A percentile compares a stretch with the other conserved stretches of the same genome.
phyloP scores from a whole-genome alignment of 2,797 vertebrate species.

The Arctocebus calabarensis region DNA sequence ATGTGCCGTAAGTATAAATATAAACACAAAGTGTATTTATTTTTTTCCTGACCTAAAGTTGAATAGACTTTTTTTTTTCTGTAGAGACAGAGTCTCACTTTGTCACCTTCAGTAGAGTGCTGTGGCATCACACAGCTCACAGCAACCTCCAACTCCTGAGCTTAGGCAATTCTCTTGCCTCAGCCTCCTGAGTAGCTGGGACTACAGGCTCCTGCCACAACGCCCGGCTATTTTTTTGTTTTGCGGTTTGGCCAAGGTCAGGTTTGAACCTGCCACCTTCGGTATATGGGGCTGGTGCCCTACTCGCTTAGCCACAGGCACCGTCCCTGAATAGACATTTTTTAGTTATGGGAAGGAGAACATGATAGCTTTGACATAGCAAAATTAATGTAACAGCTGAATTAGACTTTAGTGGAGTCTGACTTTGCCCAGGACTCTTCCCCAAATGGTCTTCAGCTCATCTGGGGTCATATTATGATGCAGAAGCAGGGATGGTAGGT shows the following conservation, averaged over 20 bases:
- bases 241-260: too few species aligned
- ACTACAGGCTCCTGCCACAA: too few species aligned
- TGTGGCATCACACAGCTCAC: too few species aligned
- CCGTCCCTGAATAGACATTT: conserved; percentile 10
- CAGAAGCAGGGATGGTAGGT: neutral
- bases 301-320: too few species aligned
- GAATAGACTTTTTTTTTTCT: conserved; percentile 23
- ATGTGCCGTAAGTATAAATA: neutral
- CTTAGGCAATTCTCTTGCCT: too few species aligned
- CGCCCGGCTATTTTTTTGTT: too few species aligned
- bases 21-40: neutral
- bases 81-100: too few species aligned
- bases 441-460: neutral
- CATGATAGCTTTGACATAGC: neutral
- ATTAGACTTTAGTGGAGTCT: neutral
- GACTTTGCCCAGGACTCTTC: neutral
- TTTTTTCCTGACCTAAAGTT: neutral
- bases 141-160: too few species aligned
- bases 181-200: too few species aligned
- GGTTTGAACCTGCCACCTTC: too few species aligned
- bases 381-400: neutral
- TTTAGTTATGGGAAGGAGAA: neutral
- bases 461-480: neutral
- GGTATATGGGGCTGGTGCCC: too few species aligned
- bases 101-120: too few species aligned